Conservation (phyloP, 2,888 invertebrate genomes). For the Nymphalis urticae region DNA sequence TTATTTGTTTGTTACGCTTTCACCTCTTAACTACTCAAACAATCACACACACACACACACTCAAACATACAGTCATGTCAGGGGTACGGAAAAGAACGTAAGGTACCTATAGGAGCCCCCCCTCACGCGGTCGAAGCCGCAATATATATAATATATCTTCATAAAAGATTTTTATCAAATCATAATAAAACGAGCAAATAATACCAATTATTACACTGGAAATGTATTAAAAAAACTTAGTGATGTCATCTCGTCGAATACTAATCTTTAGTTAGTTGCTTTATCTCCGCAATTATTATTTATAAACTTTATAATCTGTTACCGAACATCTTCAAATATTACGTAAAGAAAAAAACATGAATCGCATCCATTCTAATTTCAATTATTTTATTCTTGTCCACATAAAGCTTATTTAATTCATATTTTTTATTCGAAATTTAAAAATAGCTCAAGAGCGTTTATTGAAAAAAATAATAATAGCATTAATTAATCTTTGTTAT, state of each 20-base stretch:
- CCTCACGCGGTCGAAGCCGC: too few species aligned
- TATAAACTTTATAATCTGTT: slow-evolving; percentile 17
- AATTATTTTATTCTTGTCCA: neutral
- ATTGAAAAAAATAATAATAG: neutral
- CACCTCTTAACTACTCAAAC: too few species aligned
- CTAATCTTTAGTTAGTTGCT: neutral
- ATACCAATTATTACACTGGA: too few species aligned
- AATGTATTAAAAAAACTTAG: neutral
- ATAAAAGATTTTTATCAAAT: too few species aligned
- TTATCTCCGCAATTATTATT: neutral
- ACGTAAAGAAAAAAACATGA: slow-evolving; percentile 11
- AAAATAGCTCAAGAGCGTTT: neutral
- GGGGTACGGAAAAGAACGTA: too few species aligned
- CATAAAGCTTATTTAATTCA: neutral
- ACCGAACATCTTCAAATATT: slow-evolving; percentile 7
- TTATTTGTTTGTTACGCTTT: too few species aligned
- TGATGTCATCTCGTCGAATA: neutral
- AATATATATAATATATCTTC: too few species aligned
- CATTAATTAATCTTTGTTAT: neutral
- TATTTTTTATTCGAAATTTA: too few species aligned
- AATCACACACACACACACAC: too few species aligned
- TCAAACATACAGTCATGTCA: too few species aligned
- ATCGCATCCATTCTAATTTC: neutral
- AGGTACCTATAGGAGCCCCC: too few species aligned
- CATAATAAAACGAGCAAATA: too few species aligned